Evolutionary conservation across 2,113 vertebrate genomes (phyloP).

Genomic region (Amphiprion percula): DNA sequence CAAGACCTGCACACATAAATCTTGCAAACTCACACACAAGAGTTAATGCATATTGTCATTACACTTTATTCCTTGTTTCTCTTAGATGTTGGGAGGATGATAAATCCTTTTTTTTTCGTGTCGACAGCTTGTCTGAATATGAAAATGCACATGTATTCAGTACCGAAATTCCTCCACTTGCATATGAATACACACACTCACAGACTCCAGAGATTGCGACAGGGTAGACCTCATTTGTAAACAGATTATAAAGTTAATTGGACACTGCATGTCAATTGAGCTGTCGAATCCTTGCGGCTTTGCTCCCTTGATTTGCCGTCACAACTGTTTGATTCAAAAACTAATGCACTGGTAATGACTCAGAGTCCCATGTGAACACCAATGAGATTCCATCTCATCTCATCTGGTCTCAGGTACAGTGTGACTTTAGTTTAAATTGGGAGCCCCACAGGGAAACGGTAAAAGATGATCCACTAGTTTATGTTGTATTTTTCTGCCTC

Average conservation of each 20-base stretch:
- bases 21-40: neutral
- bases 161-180: slow-evolving; percentile 37
- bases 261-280: slow-evolving; percentile 68
- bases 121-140: slow-evolving; percentile 5
- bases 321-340: slow-evolving; percentile 63
- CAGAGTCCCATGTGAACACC: slow-evolving; percentile 53
- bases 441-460: slow-evolving; percentile 38
- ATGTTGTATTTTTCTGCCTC: slow-evolving; percentile 36
- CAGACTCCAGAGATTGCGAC: slow-evolving; percentile 60
- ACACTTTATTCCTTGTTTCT: slow-evolving; percentile 16
- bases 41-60: neutral
- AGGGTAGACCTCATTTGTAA: slow-evolving; percentile 80
- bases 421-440: slow-evolving; percentile 43
- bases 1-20: slow-evolving; percentile 30
- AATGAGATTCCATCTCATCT: slow-evolving; percentile 56
- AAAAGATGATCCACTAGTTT: slow-evolving; percentile 60
- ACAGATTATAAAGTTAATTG: slow-evolving; percentile 83
- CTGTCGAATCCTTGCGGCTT: slow-evolving; percentile 65
- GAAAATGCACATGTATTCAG: slow-evolving; percentile 27
- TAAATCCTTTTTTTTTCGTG: neutral
- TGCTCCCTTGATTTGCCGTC: slow-evolving; percentile 59
- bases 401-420: slow-evolving; percentile 51
- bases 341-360: slow-evolving; percentile 68
- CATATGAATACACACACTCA: slow-evolving; percentile 45
- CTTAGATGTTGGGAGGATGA: neutral